Base-by-base conservation (phyloP, 2,888 invertebrate genomes). In the Hecatera dysodea region DNA sequence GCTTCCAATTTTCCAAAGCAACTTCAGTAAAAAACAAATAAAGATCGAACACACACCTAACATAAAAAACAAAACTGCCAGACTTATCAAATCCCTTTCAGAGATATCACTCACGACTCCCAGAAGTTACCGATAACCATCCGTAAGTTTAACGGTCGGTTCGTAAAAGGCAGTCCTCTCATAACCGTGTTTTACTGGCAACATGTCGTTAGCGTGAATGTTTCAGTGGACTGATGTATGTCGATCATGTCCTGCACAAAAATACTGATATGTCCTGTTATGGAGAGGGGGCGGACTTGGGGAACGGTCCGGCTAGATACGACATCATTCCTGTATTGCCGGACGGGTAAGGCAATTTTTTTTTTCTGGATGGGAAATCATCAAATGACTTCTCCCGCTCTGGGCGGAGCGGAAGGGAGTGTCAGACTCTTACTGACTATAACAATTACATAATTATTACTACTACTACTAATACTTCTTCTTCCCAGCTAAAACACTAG, bases 251-350 rank as follows among this genome's bases (percentile, higher is more conserved):
- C 89, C 86, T 77, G 83, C 82, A 73, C 82, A 63, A 39, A 86
- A 79, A 89, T 90, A 90, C 89, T 86, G 88, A 87, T 87, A 90
- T 93, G 93, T 93, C 91, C 89, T 87, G 82, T 82, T 80, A 76
- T 69, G 44, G 48, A 12, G 12, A 50, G 88, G 92, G 88, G 83
- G 17, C 67, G 90, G 80, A 90, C 75, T 88, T 71, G 75, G 73
- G 46, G 19, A n/a, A 2, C 9, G 0, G 11, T 29, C 19, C 11
- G 11, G 7, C 2, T 7, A 7, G 19, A 7, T 8, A 44, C 8
- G 8, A 44, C 44, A 44, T 44, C 44, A 7, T 44, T 44, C 44
- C 6, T 33, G 33, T 33, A 33, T 33, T 7, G 8, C 33, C 8
- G 1, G 39, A 15, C 1, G 0, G 39, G 39, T 36, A 36, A 36